A percentile compares a stretch with the other conserved stretches of the same genome.
Evolutionary conservation across 1,140 invertebrate species (phyloP).

Genomic region (Microplitis mediator): DNA sequence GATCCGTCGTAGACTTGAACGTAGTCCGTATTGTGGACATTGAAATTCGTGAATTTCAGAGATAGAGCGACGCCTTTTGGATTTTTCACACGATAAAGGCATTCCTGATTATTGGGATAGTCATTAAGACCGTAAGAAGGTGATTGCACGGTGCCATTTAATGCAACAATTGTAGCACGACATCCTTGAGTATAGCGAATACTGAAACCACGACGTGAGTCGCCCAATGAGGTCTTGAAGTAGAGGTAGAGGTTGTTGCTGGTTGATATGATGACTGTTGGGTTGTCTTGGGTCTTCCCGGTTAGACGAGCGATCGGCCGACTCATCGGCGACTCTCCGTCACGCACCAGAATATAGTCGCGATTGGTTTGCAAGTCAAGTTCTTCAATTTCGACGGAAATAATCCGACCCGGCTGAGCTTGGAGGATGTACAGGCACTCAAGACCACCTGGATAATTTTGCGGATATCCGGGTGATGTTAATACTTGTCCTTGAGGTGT

Average conservation of each 20-base stretch:
- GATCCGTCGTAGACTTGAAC: constrained; percentile 88
- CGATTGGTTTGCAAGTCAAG: constrained; percentile 84
- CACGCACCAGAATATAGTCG: constrained; percentile 88
- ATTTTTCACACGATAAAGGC: constrained; percentile 85
- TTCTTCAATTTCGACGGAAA: constrained; percentile 89
- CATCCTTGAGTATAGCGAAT: constrained; percentile 90
- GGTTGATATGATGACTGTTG: constrained; percentile 88
- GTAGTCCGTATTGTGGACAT: constrained; percentile 83
- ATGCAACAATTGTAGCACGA: constrained; percentile 77
- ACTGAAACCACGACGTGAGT: constrained; percentile 88
- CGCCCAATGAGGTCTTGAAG: constrained; percentile 87
- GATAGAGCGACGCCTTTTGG: constrained; percentile 83
- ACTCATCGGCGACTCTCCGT: constrained; percentile 86
- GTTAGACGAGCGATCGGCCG: constrained; percentile 82
- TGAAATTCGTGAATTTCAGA: constrained; percentile 84
- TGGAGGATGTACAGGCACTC: constrained; percentile 93
- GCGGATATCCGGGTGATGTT: constrained; percentile 89
- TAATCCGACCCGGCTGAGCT: constrained; percentile 84
- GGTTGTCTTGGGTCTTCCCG: constrained; percentile 77
- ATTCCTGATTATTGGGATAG: constrained; percentile 93
- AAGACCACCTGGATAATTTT: constrained; percentile 89
- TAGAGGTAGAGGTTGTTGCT: constrained; percentile 89
- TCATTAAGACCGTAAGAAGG: constrained; percentile 83
- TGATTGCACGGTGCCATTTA: constrained; percentile 84
- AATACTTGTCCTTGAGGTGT: constrained; percentile 82